phyloP scores from a whole-genome alignment of 2,113 vertebrate genomes.

The Bubo blakistoni region DNA sequence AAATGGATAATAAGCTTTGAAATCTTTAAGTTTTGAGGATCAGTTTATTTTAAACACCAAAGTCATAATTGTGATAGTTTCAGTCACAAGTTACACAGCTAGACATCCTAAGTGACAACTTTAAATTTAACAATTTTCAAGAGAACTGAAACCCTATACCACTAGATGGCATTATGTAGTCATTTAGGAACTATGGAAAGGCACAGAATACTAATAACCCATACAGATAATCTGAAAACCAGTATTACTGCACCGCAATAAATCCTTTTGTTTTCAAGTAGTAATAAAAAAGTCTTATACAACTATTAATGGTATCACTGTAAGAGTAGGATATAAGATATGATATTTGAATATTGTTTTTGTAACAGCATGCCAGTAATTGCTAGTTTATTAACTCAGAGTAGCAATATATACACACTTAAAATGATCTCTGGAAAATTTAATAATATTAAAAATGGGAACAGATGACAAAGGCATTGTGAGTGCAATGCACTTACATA shows the following conservation, averaged over 20 bases:
- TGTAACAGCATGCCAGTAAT: neutral
- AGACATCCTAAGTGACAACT: no score
- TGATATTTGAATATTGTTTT: neutral
- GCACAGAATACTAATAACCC: neutral
- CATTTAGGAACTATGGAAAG: neutral
- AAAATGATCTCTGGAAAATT: neutral
- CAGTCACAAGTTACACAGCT: neutral
- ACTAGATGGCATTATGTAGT: slow-evolving; percentile 54
- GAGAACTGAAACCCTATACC: neutral
- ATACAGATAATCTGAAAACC: neutral
- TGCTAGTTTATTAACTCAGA: neutral
- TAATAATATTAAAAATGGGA: neutral
- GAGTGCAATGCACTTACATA: neutral
- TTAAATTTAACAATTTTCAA: neutral
- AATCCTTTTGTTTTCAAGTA: neutral
- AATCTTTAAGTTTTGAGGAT: neutral
- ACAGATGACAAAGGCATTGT: neutral
- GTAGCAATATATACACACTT: neutral
- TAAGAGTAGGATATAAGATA: neutral
- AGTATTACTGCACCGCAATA: neutral
- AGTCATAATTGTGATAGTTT: neutral
- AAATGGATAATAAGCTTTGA: neutral
- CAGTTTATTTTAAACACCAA: neutral
- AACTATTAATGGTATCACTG: neutral
- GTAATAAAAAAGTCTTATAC: neutral